Evolutionary conservation across 2,113 vertebrate genomes (phyloP).

Genomic region (Oceanites oceanicus): DNA sequence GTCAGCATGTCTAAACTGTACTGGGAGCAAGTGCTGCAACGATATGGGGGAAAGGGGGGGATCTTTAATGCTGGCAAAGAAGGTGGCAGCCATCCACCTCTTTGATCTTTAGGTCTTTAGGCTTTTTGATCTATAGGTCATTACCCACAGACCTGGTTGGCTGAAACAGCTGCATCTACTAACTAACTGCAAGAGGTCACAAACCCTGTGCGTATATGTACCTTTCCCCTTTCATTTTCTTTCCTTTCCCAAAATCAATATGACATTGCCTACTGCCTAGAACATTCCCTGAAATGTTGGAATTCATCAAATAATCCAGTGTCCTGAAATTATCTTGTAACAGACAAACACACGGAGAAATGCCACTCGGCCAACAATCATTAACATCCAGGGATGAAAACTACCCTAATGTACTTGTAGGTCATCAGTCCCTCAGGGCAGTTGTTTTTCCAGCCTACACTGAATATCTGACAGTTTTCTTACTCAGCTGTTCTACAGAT

Average conservation of each 20-base stretch:
- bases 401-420: not conserved
- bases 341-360: not conserved
- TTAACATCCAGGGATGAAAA: not conserved
- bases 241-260: not conserved
- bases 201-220: not conserved
- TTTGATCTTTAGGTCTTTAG: not conserved
- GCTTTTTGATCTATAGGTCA: not conserved
- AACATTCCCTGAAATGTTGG: not conserved
- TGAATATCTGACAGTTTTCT: not conserved
- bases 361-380: not conserved
- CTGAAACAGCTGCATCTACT: not conserved
- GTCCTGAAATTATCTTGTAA: not conserved
- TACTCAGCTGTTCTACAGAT: not conserved
- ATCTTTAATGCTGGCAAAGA: not conserved
- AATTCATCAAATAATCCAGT: not conserved
- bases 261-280: not conserved
- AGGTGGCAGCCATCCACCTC: not conserved
- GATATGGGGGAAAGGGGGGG: not conserved
- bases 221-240: not conserved
- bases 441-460: not conserved
- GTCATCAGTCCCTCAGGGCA: not conserved
- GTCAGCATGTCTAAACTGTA: not conserved
- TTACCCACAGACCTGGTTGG: not conserved
- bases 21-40: not conserved
- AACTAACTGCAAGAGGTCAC: not conserved